These are phyloP conservation scores for Tachina lurida DNA, from an alignment of 2,888 invertebrate species.

Conservation along the genomic window DNA sequence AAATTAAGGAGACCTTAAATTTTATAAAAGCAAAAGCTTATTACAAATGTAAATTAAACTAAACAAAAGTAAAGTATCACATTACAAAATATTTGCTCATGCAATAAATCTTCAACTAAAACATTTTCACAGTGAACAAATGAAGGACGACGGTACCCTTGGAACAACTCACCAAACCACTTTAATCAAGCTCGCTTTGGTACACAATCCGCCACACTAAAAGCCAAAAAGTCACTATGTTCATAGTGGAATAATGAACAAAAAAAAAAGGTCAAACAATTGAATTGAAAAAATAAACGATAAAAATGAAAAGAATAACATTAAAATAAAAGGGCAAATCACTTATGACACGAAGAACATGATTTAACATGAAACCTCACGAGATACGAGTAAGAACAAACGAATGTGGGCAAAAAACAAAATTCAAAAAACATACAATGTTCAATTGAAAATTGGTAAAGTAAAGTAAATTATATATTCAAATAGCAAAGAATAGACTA, in stretches of 20 bases:
- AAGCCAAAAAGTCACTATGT: conserved; percentile 55
- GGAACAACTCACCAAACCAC: conserved; percentile 27
- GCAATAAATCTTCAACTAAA: conserved; percentile 70
- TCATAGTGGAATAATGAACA: conserved; percentile 32
- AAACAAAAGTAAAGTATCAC: conserved; percentile 64
- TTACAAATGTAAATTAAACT: conserved; percentile 69
- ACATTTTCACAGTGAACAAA: conserved; percentile 61
- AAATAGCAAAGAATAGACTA: conserved; percentile 69
- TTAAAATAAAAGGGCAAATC: conserved; percentile 70
- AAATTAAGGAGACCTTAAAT: conserved; percentile 15
- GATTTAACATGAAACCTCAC: conserved; percentile 62
- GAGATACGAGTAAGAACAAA: conserved; percentile 47
- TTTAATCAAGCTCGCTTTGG: conserved; percentile 15
- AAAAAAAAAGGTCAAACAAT: conserved; percentile 63
- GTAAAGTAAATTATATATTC: conserved; percentile 71
- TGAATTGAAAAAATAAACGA: conserved; percentile 41
- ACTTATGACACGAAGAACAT: conserved; percentile 67
- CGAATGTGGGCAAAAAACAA: conserved; percentile 6
- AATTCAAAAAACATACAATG: conserved; percentile 54
- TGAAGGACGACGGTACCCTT: conserved; percentile 49
- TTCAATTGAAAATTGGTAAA: conserved; percentile 70
- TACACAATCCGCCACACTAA: conserved; percentile 4
- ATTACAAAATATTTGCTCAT: conserved; percentile 68
- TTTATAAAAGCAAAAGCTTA: conserved; percentile 5
- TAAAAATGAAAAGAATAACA: conserved; percentile 62